phyloP scores from a whole-genome alignment of 2,113 vertebrate species.

The Brachyhypopomus gauderio region DNA sequence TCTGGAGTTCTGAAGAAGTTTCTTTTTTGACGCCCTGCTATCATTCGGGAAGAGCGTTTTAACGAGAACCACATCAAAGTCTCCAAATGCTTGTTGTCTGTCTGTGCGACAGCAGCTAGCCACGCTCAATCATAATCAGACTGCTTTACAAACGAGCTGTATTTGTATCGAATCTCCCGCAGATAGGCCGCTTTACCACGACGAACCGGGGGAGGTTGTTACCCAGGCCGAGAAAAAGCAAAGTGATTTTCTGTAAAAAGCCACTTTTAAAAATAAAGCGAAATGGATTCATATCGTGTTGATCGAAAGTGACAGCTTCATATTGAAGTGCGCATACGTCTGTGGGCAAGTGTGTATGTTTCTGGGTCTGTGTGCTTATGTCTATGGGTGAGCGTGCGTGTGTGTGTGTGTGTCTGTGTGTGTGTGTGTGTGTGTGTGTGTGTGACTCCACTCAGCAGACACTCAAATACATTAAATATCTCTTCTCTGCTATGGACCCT shows the following conservation, averaged over 20 bases:
- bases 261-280: conserved; percentile 48
- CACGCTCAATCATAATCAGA: conserved; percentile 43
- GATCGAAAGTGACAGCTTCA: conserved; percentile 74
- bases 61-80: conserved; percentile 46
- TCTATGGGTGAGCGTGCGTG: no score
- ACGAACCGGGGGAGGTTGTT: conserved; percentile 40
- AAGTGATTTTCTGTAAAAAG: conserved; percentile 58
- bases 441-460: conserved; percentile 31
- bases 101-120: background rate
- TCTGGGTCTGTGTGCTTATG: no score
- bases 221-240: conserved; percentile 47
- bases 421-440: no score
- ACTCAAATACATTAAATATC: conserved; percentile 62
- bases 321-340: conserved; percentile 51
- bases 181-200: background rate
- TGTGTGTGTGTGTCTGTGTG: no score
- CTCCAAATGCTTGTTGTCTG: conserved; percentile 1
- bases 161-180: conserved; percentile 17
- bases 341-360: conserved; percentile 39
- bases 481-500: conserved; percentile 62
- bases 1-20: background rate
- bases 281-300: conserved; percentile 60
- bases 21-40: background rate
- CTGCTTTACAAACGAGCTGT: conserved; percentile 23
- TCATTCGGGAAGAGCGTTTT: conserved; percentile 27